These are phyloP conservation scores for Desmophyllum pertusum DNA, from an alignment of 92 coral and sea anemone species.

Conservation along the genomic window DNA sequence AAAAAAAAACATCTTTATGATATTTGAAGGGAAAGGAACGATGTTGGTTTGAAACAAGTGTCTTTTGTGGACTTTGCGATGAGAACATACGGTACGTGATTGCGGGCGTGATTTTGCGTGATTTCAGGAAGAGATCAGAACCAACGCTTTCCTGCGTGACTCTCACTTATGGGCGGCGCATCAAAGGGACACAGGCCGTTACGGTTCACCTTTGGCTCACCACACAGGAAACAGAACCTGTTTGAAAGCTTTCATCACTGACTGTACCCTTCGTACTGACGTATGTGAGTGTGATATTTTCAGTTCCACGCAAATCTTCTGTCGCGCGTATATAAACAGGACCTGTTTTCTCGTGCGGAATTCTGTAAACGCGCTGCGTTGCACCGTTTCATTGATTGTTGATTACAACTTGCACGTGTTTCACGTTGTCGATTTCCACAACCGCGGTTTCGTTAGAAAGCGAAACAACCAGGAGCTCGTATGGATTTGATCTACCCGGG, in stretches of 20 bases:
- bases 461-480: not conserved
- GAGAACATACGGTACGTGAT: not conserved
- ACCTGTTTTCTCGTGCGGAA: not conserved
- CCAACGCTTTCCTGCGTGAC: not conserved
- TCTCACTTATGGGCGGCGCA: not conserved
- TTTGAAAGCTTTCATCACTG: not conserved
- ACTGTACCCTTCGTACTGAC: no score
- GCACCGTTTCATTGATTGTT: not conserved
- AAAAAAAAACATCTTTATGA: no score
- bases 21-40: no score
- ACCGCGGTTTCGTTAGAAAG: not conserved
- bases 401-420: constrained; percentile 9
- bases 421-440: not conserved
- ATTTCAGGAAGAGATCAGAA: constrained; percentile 7
- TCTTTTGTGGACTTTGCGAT: no score
- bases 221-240: not conserved
- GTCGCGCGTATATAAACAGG: not conserved
- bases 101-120: no score
- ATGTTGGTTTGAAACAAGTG: no score
- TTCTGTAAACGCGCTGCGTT: not conserved
- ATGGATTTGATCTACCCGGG: constrained; percentile 4
- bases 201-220: not conserved
- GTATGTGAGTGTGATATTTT: no score
- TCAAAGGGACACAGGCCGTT: not conserved
- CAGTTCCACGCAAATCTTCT: not conserved